Conservation (phyloP, 2,113 vertebrate species). For the Dromiciops gliroides region DNA sequence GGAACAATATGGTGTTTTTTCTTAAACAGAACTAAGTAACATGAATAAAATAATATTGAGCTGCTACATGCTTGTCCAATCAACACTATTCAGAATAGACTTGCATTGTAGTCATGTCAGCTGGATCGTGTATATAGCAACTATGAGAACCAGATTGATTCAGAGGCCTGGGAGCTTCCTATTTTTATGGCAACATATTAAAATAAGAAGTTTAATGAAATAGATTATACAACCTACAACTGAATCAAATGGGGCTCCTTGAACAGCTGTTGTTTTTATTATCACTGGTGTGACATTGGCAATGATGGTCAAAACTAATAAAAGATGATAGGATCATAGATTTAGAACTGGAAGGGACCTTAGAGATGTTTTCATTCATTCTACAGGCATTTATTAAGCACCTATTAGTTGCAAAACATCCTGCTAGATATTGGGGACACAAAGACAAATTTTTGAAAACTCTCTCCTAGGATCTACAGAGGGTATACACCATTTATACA, state of each 20-base stretch:
- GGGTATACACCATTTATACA: background rate
- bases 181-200: background rate
- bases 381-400: background rate
- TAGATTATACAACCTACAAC: background rate
- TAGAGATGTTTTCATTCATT: background rate
- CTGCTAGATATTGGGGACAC: background rate
- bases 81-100: background rate
- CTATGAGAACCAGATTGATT: conserved; percentile 40
- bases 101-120: background rate
- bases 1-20: background rate
- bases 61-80: background rate
- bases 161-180: conserved; percentile 36
- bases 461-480: background rate
- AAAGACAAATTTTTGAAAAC: background rate
- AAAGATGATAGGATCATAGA: background rate
- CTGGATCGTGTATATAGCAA: conserved; percentile 25
- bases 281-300: background rate
- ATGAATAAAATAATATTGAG: conserved; percentile 9
- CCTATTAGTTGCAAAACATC: background rate
- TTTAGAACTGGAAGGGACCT: background rate
- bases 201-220: background rate
- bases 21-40: background rate
- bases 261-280: background rate
- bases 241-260: background rate
- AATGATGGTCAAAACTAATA: background rate